Percentiles rank a stretch among this genome's conserved stretches.
Evolutionary conservation across 2,113 vertebrate species (phyloP).

Genomic region (Chinchilla lanigera): DNA sequence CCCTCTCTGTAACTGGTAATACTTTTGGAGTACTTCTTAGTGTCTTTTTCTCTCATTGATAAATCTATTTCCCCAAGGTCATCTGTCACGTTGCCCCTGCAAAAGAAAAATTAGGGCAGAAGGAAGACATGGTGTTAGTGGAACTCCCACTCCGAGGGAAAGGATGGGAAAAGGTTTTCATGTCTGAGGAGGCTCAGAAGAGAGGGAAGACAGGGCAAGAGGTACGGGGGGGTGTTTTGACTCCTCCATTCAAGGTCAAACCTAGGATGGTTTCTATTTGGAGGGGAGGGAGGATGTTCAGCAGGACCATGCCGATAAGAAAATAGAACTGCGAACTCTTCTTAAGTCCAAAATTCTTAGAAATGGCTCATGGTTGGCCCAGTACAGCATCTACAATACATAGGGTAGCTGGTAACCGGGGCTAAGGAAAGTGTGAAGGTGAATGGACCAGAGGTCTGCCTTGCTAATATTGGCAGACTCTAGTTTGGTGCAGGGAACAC

Average conservation of each 20-base stretch:
- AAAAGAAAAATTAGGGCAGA: neutral
- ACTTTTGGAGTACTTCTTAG: neutral
- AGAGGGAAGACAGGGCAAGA: neutral
- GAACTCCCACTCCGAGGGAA: neutral
- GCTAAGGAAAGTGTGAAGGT: neutral
- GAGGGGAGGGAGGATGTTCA: neutral
- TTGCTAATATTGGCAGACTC: neutral
- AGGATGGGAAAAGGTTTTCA: neutral
- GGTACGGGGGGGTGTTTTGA: neutral
- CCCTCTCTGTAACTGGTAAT: neutral
- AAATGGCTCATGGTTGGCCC: neutral
- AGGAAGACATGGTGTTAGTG: neutral
- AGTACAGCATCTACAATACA: fast-evolving
- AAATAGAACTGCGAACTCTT: neutral
- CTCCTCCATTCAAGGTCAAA: neutral
- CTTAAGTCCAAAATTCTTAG: neutral
- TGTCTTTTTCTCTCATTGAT: neutral
- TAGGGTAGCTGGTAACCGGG: neutral
- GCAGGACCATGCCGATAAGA: neutral
- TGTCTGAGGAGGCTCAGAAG: neutral
- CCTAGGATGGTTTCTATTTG: neutral
- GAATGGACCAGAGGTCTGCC: neutral
- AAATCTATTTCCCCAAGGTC: neutral
- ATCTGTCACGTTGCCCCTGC: neutral
- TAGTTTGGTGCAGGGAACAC: neutral